phyloP scores from a whole-genome alignment of 2,113 vertebrate genomes.

The Zingel zingel region DNA sequence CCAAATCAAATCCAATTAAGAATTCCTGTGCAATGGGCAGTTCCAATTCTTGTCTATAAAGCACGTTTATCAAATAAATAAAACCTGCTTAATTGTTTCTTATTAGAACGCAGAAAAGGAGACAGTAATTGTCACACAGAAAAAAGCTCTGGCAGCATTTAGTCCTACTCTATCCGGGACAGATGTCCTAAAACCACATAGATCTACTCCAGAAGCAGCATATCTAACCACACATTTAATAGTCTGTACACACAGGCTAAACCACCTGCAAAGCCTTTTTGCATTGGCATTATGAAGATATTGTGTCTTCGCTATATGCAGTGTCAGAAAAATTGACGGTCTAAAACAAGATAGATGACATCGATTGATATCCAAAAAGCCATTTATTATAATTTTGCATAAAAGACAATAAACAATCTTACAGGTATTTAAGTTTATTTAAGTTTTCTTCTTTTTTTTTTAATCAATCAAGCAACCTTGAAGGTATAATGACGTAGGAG shows the following conservation, averaged over 20 bases:
- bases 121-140: neutral
- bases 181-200: neutral
- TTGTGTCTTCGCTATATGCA: neutral
- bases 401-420: neutral
- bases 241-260: conserved; percentile 8
- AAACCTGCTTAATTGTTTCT: neutral
- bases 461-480: neutral
- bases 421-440: neutral
- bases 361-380: neutral
- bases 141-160: conserved; percentile 3
- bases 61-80: neutral
- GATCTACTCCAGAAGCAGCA: conserved; percentile 20
- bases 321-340: neutral
- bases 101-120: neutral
- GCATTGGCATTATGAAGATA: neutral
- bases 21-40: neutral
- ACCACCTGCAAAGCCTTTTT: neutral
- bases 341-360: neutral
- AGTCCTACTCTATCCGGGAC: neutral
- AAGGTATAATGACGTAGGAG: neutral
- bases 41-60: conserved; percentile 27
- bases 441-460: neutral
- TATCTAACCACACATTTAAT: conserved; percentile 2
- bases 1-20: conserved; percentile 37
- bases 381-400: neutral